Conservation (phyloP, 2,888 invertebrate species). For the Tinea pellionella region DNA sequence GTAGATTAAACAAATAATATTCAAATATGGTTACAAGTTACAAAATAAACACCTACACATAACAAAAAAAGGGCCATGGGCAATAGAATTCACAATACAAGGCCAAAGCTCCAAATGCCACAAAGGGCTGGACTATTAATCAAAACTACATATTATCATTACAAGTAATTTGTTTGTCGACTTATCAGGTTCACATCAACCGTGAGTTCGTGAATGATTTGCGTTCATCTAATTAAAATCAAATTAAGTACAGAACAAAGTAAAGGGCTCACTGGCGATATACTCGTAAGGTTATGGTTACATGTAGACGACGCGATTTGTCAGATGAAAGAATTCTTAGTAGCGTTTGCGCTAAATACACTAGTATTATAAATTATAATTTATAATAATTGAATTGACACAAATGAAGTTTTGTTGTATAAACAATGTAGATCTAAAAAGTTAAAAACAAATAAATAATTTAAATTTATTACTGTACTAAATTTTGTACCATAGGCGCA, state of each 20-base stretch:
- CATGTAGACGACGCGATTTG: neutral
- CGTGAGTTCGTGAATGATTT: constrained; percentile 12
- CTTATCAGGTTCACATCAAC: constrained; percentile 13
- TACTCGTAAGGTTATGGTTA: neutral
- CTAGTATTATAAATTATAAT: too few relatives aligned
- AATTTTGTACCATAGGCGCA: too few relatives aligned
- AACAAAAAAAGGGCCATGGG: neutral
- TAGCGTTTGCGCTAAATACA: too few relatives aligned
- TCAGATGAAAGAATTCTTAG: too few relatives aligned
- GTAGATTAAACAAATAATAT: neutral
- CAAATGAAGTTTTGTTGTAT: too few relatives aligned
- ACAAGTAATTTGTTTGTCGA: constrained; percentile 8
- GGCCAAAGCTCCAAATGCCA: constrained; percentile 1
- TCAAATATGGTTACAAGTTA: neutral
- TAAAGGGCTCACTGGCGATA: constrained; percentile 1
- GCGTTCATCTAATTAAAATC: constrained; percentile 41
- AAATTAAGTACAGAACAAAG: constrained; percentile 28
- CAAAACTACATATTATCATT: constrained; percentile 9
- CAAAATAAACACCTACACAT: neutral
- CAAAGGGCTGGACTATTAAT: neutral
- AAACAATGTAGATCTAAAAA: too few relatives aligned
- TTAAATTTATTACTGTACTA: too few relatives aligned
- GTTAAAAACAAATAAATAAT: too few relatives aligned
- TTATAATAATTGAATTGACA: too few relatives aligned
- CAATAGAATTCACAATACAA: neutral